phyloP scores from a whole-genome alignment of 2,113 vertebrate species.

The Calyptommatus sinebrachiatus region DNA sequence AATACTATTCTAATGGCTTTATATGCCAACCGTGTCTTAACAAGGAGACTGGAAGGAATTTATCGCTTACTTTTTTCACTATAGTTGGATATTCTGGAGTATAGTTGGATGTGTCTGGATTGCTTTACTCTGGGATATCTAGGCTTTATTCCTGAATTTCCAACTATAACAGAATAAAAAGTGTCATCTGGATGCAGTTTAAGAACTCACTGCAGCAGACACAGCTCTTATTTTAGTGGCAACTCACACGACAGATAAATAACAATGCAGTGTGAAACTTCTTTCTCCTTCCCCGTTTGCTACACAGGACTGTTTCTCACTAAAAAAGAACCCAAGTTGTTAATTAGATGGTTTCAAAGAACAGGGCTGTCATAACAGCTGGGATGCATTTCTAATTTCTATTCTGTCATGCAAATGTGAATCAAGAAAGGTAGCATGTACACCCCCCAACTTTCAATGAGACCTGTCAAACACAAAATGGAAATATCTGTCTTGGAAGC shows the following conservation, averaged over 20 bases:
- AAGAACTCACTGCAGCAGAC: slow-evolving; percentile 28
- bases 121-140: no score
- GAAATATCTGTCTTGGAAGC: slow-evolving; percentile 40
- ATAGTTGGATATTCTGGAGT: no score
- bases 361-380: slow-evolving; percentile 65
- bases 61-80: no score
- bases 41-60: slow-evolving; percentile 26
- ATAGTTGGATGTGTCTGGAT: no score
- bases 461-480: slow-evolving; percentile 43
- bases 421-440: slow-evolving; percentile 51
- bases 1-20: neutral
- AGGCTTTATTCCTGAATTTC: no score
- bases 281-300: slow-evolving; percentile 43
- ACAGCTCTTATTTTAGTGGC: slow-evolving; percentile 37
- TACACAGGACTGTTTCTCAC: slow-evolving; percentile 48
- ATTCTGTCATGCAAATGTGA: slow-evolving; percentile 47
- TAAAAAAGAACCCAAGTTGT: slow-evolving; percentile 56
- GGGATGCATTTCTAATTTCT: slow-evolving; percentile 58
- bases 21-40: neutral
- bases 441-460: slow-evolving; percentile 37
- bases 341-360: slow-evolving; percentile 73
- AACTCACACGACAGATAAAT: slow-evolving; percentile 47
- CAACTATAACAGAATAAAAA: no score
- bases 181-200: neutral
- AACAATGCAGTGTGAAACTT: slow-evolving; percentile 46